phyloP scores from a whole-genome alignment of 2,888 invertebrate genomes.

The Drosophila niveifrons region DNA sequence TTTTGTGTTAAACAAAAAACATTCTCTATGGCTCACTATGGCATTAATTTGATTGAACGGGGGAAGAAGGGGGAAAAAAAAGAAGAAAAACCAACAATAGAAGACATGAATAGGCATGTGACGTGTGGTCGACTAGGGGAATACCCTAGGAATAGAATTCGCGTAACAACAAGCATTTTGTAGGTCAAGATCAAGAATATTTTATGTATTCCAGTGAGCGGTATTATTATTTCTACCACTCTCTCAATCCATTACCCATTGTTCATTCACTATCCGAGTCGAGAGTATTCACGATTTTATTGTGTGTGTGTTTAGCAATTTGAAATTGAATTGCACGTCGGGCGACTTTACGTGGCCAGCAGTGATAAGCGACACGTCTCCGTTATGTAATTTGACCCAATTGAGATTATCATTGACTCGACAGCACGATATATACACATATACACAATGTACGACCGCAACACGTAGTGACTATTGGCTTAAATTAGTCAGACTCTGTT shows the following conservation, averaged over 20 bases:
- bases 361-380: conserved; percentile 53
- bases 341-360: conserved; percentile 35
- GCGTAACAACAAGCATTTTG: neutral
- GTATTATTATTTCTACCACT: neutral
- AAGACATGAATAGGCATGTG: neutral
- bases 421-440: conserved; percentile 10
- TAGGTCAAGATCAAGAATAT: conserved; percentile 4
- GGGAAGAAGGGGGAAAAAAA: too few relatives aligned
- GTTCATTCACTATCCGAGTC: neutral
- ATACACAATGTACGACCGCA: conserved; percentile 2
- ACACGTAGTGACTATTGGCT: conserved; percentile 28
- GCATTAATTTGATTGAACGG: conserved; percentile 24
- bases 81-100: conserved; percentile 1
- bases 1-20: conserved; percentile 28
- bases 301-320: conserved; percentile 17
- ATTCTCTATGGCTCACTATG: conserved; percentile 20
- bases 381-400: conserved; percentile 65
- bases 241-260: too few relatives aligned
- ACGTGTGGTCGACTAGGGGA: neutral
- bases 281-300: neutral
- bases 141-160: conserved; percentile 1
- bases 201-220: neutral
- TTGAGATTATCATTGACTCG: conserved; percentile 50
- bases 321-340: conserved; percentile 41
- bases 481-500: conserved; percentile 34